Evolutionary conservation across 2,797 vertebrate genomes (phyloP).

Genomic region (Schizothorax lantsangensis): DNA sequence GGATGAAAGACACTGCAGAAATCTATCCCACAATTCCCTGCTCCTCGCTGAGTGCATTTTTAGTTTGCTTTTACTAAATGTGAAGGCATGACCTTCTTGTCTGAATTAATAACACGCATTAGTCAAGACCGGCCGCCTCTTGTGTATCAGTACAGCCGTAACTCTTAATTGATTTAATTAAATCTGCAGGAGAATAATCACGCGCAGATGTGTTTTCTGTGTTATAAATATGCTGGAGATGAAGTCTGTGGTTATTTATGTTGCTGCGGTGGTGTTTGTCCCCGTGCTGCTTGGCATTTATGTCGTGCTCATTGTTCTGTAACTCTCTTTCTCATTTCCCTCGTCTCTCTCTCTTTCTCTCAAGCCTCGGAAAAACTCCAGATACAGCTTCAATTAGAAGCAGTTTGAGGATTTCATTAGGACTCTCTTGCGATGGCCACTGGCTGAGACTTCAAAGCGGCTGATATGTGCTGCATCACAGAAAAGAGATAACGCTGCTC

Average conservation of each 20-base stretch:
- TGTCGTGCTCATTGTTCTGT: slow-evolving; percentile 69
- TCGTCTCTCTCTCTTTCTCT: not conserved
- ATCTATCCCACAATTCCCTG: slow-evolving; percentile 72
- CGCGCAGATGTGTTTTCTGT: not conserved
- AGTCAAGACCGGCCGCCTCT: not conserved
- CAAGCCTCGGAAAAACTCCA: slow-evolving; percentile 64
- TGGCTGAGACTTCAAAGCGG: slow-evolving; percentile 85
- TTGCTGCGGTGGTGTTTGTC: slow-evolving; percentile 35
- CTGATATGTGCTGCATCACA: slow-evolving; percentile 75
- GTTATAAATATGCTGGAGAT: not conserved
- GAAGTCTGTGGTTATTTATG: slow-evolving; percentile 13
- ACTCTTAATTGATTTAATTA: slow-evolving; percentile 20
- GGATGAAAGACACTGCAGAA: slow-evolving; percentile 76
- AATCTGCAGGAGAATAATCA: slow-evolving; percentile 2
- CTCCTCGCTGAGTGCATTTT: slow-evolving; percentile 31
- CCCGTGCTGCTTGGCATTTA: slow-evolving; percentile 64
- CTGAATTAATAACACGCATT: slow-evolving; percentile 47
- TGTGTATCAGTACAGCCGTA: not conserved
- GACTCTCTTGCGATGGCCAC: slow-evolving; percentile 76
- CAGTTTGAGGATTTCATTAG: slow-evolving; percentile 78
- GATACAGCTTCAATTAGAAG: slow-evolving; percentile 75
- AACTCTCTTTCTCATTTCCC: not conserved
- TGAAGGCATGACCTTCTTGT: slow-evolving; percentile 37
- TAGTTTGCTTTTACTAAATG: slow-evolving; percentile 45
- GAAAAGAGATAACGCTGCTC: slow-evolving; percentile 20